Conservation (phyloP, 1,140 invertebrate genomes). For the Conus betulinus region DNA sequence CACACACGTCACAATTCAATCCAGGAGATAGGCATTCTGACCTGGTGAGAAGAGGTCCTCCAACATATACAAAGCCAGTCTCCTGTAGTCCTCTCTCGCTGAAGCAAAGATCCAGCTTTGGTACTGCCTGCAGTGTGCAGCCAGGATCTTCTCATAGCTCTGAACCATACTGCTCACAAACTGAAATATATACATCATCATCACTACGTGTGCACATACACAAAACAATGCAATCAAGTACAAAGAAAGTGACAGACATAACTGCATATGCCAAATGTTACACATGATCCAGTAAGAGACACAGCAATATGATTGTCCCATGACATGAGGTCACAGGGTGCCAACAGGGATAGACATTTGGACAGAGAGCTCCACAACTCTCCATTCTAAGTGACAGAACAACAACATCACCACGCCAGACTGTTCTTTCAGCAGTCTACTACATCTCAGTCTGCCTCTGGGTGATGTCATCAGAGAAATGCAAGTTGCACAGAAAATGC, state of each 20-base stretch:
- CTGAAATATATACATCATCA: constrained; percentile 20
- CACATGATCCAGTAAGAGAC: too few species aligned
- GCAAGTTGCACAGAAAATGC: too few species aligned
- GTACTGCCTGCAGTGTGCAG: constrained; percentile 41
- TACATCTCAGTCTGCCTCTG: too few species aligned
- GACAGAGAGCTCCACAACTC: too few species aligned
- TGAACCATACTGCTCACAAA: constrained; percentile 40
- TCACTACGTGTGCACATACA: neutral
- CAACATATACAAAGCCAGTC: constrained; percentile 42
- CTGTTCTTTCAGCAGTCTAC: too few species aligned
- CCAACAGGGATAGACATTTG: too few species aligned
- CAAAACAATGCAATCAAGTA: neutral
- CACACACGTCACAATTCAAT: neutral
- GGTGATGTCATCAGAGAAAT: too few species aligned
- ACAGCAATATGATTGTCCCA: too few species aligned
- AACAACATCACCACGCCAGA: too few species aligned
- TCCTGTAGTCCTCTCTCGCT: constrained; percentile 18
- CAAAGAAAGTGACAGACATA: neutral
- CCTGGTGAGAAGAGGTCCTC: constrained; percentile 45
- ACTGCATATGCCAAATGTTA: too few species aligned
- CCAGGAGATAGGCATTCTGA: constrained; percentile 6
- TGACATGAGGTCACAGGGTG: too few species aligned
- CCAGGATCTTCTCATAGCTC: constrained; percentile 40
- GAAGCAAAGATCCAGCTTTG: constrained; percentile 47
- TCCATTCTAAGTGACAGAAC: too few species aligned